Evolutionary conservation across 2,888 invertebrate species (phyloP), one percentile per base, ranked within the genome.

Genomic region (Abscondita cerata): DNA sequence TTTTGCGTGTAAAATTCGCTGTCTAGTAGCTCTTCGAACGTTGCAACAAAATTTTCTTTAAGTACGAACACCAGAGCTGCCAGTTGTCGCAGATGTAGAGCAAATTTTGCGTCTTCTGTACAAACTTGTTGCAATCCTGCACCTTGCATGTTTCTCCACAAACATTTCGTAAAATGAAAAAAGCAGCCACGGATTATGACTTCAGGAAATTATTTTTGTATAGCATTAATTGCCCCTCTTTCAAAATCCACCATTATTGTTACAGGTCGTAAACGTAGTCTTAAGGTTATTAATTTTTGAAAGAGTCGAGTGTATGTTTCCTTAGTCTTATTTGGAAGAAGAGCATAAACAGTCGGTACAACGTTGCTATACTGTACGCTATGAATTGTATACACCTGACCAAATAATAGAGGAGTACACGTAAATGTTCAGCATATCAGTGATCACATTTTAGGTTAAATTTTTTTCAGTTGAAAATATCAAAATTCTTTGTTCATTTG

Each of bases 151-250:
- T 55, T 40, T 25, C 64, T 47, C 59, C 52, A 62, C 8, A 65
- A 11, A 44, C 65, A 59, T 48, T 67, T 63, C 1, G 40, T 15
- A 16, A 65, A 65, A 52, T 65, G 65, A 58, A 64, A 68, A 41
- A 62, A 62, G 41, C 58, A 58, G 8, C 62, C 59, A 52, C 46
- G 40, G 2, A 59, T 25, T 12, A 18, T 41, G 31, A 18, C 41
- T 25, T 54, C 16, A 4, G 59, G 55, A 51, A 65, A 58, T 11
- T 48, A 16, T 12, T 13, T 16, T 11, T 9, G 16, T 9, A 59
- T 15, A 33, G 62, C 54, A 36, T 44, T 62, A 19, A 58, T 62
- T 11, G 50, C 25, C 1, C 54, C 44, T 20, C n/a, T 16, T 48
- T 62, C 61, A 40, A 61, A 62, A 38, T 62, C 61, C 11, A 51